A percentile compares a stretch with the other conserved stretches of the same genome.
Conservation (phyloP, 2,797 vertebrate species). For the Hyperoplus immaculatus region DNA sequence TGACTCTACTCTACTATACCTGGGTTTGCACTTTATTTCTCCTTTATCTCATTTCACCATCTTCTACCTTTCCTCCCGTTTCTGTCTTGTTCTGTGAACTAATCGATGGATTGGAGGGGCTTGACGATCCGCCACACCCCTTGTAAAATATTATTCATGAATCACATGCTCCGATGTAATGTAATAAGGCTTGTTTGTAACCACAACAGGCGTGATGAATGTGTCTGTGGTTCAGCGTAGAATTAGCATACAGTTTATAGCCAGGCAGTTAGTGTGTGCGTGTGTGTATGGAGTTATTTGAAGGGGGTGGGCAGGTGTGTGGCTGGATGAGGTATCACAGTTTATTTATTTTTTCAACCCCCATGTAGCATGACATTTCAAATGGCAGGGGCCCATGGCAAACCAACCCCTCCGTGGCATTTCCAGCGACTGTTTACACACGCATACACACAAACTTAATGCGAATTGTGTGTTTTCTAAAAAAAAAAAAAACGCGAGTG, state of each 20-base stretch:
- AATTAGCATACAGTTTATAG: constrained; percentile 69
- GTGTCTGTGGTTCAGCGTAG: constrained; percentile 56
- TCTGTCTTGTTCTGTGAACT: constrained; percentile 43
- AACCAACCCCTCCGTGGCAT: constrained; percentile 65
- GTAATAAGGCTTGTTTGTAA: constrained; percentile 78
- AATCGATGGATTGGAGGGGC: constrained; percentile 72
- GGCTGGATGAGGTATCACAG: constrained; percentile 53
- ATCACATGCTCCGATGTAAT: constrained; percentile 60
- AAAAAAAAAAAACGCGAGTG: constrained; percentile 9
- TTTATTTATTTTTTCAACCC: constrained; percentile 21
- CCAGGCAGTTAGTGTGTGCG: constrained; percentile 34
- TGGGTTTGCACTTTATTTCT: constrained; percentile 40
- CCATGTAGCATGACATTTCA: constrained; percentile 74
- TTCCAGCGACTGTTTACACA: constrained; percentile 77
- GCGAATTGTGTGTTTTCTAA: constrained; percentile 23
- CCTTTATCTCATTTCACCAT: constrained; percentile 58
- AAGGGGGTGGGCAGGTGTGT: constrained; percentile 25
- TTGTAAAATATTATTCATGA: constrained; percentile 77
- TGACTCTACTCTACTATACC: constrained; percentile 4
- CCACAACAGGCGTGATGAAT: constrained; percentile 76
- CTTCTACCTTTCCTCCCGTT: constrained; percentile 1
- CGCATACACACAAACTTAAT: constrained; percentile 21
- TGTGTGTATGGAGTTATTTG: constrained; percentile 8
- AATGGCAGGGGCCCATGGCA: constrained; percentile 66
- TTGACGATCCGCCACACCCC: constrained; percentile 68